Evolutionary conservation across 2,113 vertebrate genomes (phyloP), one percentile per base, ranked within the genome.

Genomic region (Epinephelus cyanopodus): DNA sequence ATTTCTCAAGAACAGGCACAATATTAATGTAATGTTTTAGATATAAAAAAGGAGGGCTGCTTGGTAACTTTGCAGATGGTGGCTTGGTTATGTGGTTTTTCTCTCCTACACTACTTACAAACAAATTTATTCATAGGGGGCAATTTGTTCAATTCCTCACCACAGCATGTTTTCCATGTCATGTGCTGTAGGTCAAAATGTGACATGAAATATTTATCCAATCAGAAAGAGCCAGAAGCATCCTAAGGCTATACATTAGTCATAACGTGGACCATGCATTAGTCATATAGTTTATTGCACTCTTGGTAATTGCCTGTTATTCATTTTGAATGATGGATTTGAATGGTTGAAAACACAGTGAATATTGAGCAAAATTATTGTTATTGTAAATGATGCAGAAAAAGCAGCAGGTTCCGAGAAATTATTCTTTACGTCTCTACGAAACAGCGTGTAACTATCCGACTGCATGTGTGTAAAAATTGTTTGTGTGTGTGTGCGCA

Each of bases 131-230:
- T 91, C 88, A 90, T 83, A 66, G 85, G 71, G 82, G 83, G 71
- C 89, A 89, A 89, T 92, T 93, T 91, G 82, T 85, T 88, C 82
- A 84, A 58, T 84, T 86, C 60, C 56, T 89, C 74, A 23, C 60
- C 37, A 70, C 75, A 71, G 19, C 83, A 84, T 89, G 88, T 90
- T 90, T 81, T 83, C 74, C 63, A 82, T 88, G 90, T 86, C 91
- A 86, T 89, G 65, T 84, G 82, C 82, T 87, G 86, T 79, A 74
- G 91, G 89, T 90, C 84, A 85, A 79, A 45, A 78, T 77, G 83
- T 79, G 81, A 77, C 75, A 93, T 94, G 90, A 94, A 93, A 93
- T 93, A 93, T 92, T 91, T 93, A 91, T 91, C 90, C 92, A 93
- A 92, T 93, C 92, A 93, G 88, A 93, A 80, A 67, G 75, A 88